These are phyloP conservation scores for Tetragnatha montana DNA, from an alignment of 2,888 invertebrate genomes.

Conservation along the genomic window DNA sequence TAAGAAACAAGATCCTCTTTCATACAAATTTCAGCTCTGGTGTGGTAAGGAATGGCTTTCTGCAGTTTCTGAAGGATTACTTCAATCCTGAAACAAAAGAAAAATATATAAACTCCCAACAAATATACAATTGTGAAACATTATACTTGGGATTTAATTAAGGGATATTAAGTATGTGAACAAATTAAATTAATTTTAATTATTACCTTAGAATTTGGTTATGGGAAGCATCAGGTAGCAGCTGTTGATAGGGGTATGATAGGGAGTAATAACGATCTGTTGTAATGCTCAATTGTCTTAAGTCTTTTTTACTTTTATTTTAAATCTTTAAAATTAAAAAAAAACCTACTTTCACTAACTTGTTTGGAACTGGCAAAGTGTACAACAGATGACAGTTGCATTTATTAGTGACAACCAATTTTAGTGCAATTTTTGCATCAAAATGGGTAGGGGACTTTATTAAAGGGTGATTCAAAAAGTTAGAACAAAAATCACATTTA, in stretches of 20 bases:
- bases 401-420: too few relatives aligned
- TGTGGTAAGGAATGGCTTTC: slow-evolving; percentile 42
- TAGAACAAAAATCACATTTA: too few relatives aligned
- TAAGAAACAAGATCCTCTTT: slow-evolving; percentile 47
- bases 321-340: too few relatives aligned
- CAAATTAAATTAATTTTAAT: background rate
- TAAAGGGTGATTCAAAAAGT: too few relatives aligned
- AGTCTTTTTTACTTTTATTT: too few relatives aligned
- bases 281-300: too few relatives aligned
- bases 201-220: background rate
- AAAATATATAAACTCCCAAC: background rate
- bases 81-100: slow-evolving; percentile 57
- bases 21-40: slow-evolving; percentile 64
- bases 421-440: too few relatives aligned
- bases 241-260: background rate
- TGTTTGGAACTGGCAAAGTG: too few relatives aligned
- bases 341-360: too few relatives aligned
- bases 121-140: background rate
- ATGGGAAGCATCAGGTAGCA: background rate
- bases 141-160: background rate
- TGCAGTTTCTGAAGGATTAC: slow-evolving; percentile 50
- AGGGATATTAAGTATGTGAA: background rate
- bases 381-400: too few relatives aligned
- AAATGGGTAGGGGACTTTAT: too few relatives aligned
- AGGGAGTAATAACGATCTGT: too few relatives aligned